Conservation (phyloP, 2,888 invertebrate species). For the Hirudinaria manillensis region DNA sequence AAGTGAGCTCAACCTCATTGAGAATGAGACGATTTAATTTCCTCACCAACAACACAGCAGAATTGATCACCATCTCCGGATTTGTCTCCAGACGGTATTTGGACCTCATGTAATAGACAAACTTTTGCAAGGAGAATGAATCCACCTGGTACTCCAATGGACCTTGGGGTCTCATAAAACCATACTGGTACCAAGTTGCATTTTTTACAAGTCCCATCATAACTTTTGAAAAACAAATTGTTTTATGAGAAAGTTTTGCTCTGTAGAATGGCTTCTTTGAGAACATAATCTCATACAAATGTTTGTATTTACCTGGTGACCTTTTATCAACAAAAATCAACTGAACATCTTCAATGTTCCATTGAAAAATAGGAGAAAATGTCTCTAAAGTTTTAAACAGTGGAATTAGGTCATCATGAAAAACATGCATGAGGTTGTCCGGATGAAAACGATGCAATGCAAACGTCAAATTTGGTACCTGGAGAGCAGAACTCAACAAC, state of each 20-base stretch:
- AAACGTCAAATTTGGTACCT: slow-evolving; percentile 41
- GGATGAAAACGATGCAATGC: slow-evolving; percentile 56
- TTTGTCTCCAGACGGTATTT: not conserved
- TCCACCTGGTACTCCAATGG: slow-evolving; percentile 45
- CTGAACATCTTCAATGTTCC: slow-evolving; percentile 43
- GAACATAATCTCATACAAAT: slow-evolving; percentile 52
- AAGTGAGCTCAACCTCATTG: slow-evolving; percentile 54
- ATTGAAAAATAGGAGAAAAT: slow-evolving; percentile 38
- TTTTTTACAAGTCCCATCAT: slow-evolving; percentile 52
- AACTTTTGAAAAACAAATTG: slow-evolving; percentile 52
- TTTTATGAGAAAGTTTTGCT: slow-evolving; percentile 37
- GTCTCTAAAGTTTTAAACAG: slow-evolving; percentile 51
- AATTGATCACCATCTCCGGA: slow-evolving; percentile 9
- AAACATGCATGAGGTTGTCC: slow-evolving; percentile 59
- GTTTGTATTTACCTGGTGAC: slow-evolving; percentile 43
- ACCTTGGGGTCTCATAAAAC: slow-evolving; percentile 55
- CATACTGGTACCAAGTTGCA: slow-evolving; percentile 58
- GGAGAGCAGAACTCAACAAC: not conserved
- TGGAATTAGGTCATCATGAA: slow-evolving; percentile 59
- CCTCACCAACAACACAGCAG: slow-evolving; percentile 47
- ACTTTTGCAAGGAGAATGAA: slow-evolving; percentile 37
- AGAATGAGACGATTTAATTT: slow-evolving; percentile 54
- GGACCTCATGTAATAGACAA: slow-evolving; percentile 32
- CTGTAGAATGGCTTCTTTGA: slow-evolving; percentile 42
- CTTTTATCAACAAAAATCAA: slow-evolving; percentile 38